Conservation (phyloP, 2,797 vertebrate species). For the Sparus aurata region DNA sequence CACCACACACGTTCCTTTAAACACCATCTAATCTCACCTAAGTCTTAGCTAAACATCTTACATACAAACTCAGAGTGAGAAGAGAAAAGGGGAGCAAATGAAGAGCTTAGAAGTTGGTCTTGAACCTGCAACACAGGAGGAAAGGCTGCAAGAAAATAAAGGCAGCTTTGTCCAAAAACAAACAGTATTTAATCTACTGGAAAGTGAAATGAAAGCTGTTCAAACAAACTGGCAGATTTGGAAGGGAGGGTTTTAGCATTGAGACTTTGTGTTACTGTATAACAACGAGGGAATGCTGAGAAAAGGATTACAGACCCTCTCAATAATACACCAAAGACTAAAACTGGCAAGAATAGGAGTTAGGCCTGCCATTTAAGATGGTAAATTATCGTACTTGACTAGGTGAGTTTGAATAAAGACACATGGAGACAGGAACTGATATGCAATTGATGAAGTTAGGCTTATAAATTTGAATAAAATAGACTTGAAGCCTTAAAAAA, state of each 20-base stretch:
- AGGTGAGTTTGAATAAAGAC: conserved; percentile 1
- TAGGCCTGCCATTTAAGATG: not conserved
- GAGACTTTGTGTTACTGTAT: conserved; percentile 65
- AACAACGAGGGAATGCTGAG: conserved; percentile 55
- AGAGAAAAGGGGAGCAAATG: conserved; percentile 58
- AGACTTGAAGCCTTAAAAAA: not conserved
- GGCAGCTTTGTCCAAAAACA: conserved; percentile 60
- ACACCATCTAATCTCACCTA: conserved; percentile 73
- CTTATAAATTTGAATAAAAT: not conserved
- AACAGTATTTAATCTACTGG: conserved; percentile 73
- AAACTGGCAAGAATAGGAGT: conserved; percentile 31
- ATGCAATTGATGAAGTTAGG: not conserved
- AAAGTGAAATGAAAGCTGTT: conserved; percentile 74
- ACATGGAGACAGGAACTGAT: not conserved
- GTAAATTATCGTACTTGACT: conserved; percentile 1
- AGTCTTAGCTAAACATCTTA: conserved; percentile 72
- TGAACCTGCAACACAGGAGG: conserved; percentile 55
- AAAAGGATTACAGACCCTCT: conserved; percentile 58
- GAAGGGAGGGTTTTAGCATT: conserved; percentile 61
- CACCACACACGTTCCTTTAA: conserved; percentile 59
- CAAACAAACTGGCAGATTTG: conserved; percentile 73
- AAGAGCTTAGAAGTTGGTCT: conserved; percentile 71
- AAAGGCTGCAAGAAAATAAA: conserved; percentile 45
- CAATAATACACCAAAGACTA: conserved; percentile 43
- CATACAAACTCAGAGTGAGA: conserved; percentile 59